Evolutionary conservation across 2,888 invertebrate species (phyloP), one percentile per base, ranked within the genome.

Genomic region (Rhagium mordax): DNA sequence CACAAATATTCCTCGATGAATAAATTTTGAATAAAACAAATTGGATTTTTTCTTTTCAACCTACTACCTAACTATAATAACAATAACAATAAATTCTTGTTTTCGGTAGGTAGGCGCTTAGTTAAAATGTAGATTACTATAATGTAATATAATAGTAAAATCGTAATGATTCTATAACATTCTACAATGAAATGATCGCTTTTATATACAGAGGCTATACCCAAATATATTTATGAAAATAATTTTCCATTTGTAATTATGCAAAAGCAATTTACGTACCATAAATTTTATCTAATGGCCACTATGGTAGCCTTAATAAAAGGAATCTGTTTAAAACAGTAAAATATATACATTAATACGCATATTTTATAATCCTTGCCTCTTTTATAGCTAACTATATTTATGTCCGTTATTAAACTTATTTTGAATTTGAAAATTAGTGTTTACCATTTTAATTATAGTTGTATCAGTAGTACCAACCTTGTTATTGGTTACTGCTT

Each of bases 231-330:
- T 77, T 77, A 77, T 77, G 77, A 76, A 78, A 78, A 78, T 76
- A 74, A 74, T 71, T 74, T 76, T 78, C 73, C 76, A 78, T 78
- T 76, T 76, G 75, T 78, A 78, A 78, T 78, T 78, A 78, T 76
- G 70, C 74, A 62, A 60, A 70, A 71, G 76, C 68, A 74, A 70
- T 78, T 74, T 74, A 76, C 61, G 78, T 78, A 71, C 48, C 78
- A 51, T 78, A 78, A 78, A 78, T 76, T 59, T 60, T 27, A 59
- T 49, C 61, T 78, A 78, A 78, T 73, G 74, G 72, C 69, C 67
- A 66, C 66, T 69, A 73, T 74, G 75, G 78, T 78, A 76, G 78
- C 78, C 68, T 74, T 61, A 74, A 78, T 75, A 78, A 78, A 75
- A 74, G 70, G 75, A 75, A 75, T 77, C 75, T 70, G 68, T 74